Evolutionary conservation across 1,140 invertebrate genomes (phyloP), one percentile per base, ranked within the genome.

Genomic region (Caenorhabditis latens): DNA sequence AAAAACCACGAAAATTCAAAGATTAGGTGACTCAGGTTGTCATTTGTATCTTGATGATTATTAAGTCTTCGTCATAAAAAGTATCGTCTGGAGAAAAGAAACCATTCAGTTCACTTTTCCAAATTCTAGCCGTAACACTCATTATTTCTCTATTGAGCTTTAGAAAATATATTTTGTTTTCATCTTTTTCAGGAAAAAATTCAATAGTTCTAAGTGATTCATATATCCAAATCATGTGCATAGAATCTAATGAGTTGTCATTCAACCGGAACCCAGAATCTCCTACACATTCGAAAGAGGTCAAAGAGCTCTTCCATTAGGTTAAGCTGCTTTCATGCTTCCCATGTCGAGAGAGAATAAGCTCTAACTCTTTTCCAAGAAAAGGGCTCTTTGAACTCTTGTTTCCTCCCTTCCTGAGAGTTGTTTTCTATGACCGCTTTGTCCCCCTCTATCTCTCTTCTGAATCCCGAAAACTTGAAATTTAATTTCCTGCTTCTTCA

Each of bases 251-350:
- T 63, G 61, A 63, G 61, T 4, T 14, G 21, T 32, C 61, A 63
- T 63, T 63, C 57, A 32, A 32, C 19, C 13, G n/a, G 9, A 32
- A 79, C 4, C 46, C 5, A 50, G 40, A 79, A 21, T 0, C 1
- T 11, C 4, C 50, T 5, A 79, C 9, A 46, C 9, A 9, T 79
- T n/a, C 13, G 50, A 63, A 32, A 48, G 42, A 71, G 71, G 71
- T 50, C 71, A 79, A 79, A 79, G 46, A 79, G 71, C 71, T 79
- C 43, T 79, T 79, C 71, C 71, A 79, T 79, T 79, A 79, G 71
- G 43, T 79, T 79, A 79, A 79, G 46, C 71, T 79, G 46, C 46
- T 79, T 19, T 71, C n/a, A 46, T n/a, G 13, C 43, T 13, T 24
- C 6, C 55, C 14, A 19, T 19, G 55, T 13, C 24, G 19, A 19